Conservation (phyloP, 2,797 vertebrate species). For the Gymnothorax reevesii region DNA sequence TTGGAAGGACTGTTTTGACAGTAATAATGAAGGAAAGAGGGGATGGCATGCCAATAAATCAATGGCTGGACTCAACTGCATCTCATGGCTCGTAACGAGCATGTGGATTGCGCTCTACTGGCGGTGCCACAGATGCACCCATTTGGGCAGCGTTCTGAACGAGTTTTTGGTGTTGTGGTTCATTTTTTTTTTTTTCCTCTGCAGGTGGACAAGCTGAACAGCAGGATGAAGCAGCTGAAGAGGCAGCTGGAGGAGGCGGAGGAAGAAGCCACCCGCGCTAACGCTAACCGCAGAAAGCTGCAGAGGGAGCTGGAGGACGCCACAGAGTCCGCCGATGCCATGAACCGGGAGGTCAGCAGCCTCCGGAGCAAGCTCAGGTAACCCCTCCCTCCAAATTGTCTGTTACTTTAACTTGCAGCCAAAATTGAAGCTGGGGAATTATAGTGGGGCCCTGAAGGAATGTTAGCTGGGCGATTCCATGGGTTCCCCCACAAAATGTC, state of each 20-base stretch:
- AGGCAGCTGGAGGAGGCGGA: conserved; percentile 94
- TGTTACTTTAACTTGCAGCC: no score
- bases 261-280: conserved; percentile 89
- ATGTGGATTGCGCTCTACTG: no score
- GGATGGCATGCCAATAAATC: no score
- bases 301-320: conserved; percentile 93
- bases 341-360: conserved; percentile 91
- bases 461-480: no score
- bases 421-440: no score
- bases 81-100: no score
- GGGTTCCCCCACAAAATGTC: no score
- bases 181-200: not conserved
- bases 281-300: conserved; percentile 88
- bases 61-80: no score
- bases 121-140: no score
- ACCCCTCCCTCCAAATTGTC: not conserved
- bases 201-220: conserved; percentile 88
- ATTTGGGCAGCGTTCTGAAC: not conserved
- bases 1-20: no score
- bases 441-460: no score
- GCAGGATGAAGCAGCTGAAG: conserved; percentile 90
- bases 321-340: conserved; percentile 79
- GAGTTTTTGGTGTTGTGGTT: not conserved
- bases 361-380: conserved; percentile 92
- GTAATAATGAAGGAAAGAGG: no score